These are phyloP conservation scores for Perca flavescens DNA, from an alignment of 2,113 vertebrate genomes.

Conservation along the genomic window DNA sequence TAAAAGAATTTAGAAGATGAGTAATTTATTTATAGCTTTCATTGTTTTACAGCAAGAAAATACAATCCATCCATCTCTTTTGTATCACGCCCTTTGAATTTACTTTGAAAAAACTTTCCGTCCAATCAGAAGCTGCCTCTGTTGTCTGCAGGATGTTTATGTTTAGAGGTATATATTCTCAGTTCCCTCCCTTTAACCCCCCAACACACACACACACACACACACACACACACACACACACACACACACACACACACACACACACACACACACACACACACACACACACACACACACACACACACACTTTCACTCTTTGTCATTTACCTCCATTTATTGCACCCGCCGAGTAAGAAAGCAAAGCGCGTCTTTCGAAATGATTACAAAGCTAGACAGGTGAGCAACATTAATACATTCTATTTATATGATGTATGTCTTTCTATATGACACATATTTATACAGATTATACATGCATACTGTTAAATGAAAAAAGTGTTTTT, in stretches of 20 bases:
- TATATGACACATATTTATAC: neutral
- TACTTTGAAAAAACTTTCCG: conserved; percentile 74
- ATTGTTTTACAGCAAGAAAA: conserved; percentile 33
- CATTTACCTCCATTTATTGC: conserved; percentile 72
- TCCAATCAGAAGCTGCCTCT: conserved; percentile 82
- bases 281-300: conserved; percentile 50
- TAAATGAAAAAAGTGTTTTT: neutral
- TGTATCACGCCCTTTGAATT: conserved; percentile 56
- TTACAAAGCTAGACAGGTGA: conserved; percentile 87
- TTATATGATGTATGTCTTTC: conserved; percentile 10
- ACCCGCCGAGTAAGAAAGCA: conserved; percentile 60
- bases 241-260: conserved; percentile 40
- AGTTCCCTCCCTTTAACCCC: conserved; percentile 68
- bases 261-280: conserved; percentile 37
- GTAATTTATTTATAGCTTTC: conserved; percentile 20
- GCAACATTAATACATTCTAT: conserved; percentile 62
- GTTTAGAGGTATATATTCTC: conserved; percentile 73
- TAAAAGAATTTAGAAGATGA: conserved; percentile 7
- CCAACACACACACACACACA: conserved; percentile 22
- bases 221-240: conserved; percentile 41
- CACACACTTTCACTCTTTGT: conserved; percentile 73
- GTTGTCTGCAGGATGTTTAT: conserved; percentile 77
- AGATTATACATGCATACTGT: neutral
- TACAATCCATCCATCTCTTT: conserved; percentile 8
- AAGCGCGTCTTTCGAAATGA: conserved; percentile 82